Percentiles rank a stretch among this genome's conserved stretches.
These are phyloP conservation scores for Dissostichus mawsoni DNA, from an alignment of 2,113 vertebrate genomes.

Conservation along the genomic window DNA sequence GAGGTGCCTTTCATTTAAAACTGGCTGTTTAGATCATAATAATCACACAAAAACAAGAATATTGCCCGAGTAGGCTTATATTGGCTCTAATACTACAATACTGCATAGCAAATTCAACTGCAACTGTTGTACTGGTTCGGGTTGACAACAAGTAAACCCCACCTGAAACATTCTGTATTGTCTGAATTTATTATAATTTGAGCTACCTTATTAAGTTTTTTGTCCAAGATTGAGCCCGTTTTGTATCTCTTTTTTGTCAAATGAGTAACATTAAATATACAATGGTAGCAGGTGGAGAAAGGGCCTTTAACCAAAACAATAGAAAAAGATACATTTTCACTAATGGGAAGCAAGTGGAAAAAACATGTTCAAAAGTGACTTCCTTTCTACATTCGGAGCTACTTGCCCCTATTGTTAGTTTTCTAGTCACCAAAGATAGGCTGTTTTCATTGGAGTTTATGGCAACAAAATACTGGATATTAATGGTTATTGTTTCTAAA, in stretches of 20 bases:
- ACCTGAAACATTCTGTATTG: no score
- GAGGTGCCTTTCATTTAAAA: not conserved
- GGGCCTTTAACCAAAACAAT: no score
- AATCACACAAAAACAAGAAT: not conserved
- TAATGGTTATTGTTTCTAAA: not conserved
- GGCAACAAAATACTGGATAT: not conserved
- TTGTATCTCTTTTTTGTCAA: no score
- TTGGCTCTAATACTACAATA: not conserved
- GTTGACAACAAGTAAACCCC: no score
- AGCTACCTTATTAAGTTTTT: no score
- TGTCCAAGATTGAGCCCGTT: no score
- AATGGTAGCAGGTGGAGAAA: no score
- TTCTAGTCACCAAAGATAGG: not conserved
- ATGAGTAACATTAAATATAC: no score
- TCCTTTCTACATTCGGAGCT: not conserved
- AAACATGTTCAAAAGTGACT: not conserved
- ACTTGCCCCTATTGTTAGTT: not conserved
- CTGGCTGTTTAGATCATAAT: not conserved
- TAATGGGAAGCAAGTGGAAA: no score
- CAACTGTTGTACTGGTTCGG: no score
- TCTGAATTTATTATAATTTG: no score
- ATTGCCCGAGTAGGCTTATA: not conserved
- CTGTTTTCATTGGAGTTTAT: not conserved
- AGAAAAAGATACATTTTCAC: no score
- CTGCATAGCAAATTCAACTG: not conserved